Percentiles rank a stretch among this genome's conserved stretches.
Conservation (phyloP, 2,797 vertebrate genomes). For the Rhyacichthys aspro region DNA sequence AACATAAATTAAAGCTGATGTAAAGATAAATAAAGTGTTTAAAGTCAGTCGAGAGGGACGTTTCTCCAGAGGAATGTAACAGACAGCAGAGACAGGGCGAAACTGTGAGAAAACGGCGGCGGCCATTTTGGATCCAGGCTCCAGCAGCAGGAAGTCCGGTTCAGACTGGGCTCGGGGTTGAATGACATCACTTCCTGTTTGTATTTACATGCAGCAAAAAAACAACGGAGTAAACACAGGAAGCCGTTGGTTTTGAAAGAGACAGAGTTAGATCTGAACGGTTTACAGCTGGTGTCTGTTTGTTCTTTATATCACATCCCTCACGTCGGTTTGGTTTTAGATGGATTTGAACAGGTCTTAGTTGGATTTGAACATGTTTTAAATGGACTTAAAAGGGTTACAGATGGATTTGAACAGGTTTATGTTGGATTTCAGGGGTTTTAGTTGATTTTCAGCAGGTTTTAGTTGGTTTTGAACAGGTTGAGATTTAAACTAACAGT, state of each 20-base stretch:
- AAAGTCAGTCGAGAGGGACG: constrained; percentile 13
- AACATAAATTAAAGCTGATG: background rate
- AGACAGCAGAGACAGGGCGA: constrained; percentile 21
- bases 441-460: no score
- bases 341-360: no score
- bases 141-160: constrained; percentile 19
- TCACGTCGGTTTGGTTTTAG: no score
- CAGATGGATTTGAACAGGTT: no score
- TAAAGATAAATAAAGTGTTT: background rate
- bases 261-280: no score
- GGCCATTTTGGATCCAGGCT: constrained; percentile 40
- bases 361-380: no score
- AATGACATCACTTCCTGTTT: constrained; percentile 59
- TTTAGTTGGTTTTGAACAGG: no score
- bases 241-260: background rate
- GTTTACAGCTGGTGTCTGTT: constrained; percentile 13
- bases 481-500: no score
- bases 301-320: background rate
- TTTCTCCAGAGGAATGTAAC: constrained; percentile 27
- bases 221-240: background rate
- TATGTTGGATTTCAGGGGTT: no score
- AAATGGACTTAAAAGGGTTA: no score
- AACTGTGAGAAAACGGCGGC: constrained; percentile 16
- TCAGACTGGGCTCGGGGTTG: constrained; percentile 25
- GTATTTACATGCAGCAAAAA: constrained; percentile 62